A percentile compares a stretch with the other conserved stretches of the same genome.
Evolutionary conservation across 2,113 vertebrate genomes (phyloP).

Genomic region (Cynoglossus semilaevis): DNA sequence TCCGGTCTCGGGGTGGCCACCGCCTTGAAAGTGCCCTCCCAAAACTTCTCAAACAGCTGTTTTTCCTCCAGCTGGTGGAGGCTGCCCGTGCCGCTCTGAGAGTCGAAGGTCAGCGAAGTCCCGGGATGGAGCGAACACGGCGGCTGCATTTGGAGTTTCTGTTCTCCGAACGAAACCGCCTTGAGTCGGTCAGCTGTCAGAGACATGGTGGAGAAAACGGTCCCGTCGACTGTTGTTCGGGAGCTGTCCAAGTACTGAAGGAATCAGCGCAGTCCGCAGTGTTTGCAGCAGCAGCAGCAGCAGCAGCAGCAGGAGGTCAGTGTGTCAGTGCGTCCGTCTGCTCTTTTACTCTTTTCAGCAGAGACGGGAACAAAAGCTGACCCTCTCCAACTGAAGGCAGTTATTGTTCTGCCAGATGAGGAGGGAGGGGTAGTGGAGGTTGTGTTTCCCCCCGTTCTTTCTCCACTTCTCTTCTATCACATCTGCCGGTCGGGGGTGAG

Average conservation of each 20-base stretch:
- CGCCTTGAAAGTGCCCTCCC: conserved; percentile 95
- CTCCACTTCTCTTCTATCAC: conserved; percentile 49
- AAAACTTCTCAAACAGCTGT: conserved; percentile 99
- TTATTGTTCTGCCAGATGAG: conserved; percentile 66
- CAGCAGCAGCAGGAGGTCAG: conserved; percentile 45
- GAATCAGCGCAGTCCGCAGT: conserved; percentile 12
- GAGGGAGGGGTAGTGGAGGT: conserved; percentile 35
- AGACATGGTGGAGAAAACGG: conserved; percentile 12
- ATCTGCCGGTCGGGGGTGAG: conserved; percentile 57
- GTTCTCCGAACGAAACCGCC: not conserved
- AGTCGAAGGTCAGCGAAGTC: conserved; percentile 36
- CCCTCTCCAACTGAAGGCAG: conserved; percentile 53
- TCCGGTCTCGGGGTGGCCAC: conserved; percentile 92
- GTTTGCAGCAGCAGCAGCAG: conserved; percentile 5
- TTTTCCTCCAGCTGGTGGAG: conserved; percentile 87
- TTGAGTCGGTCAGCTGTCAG: not conserved
- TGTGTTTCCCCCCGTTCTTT: conserved; percentile 43
- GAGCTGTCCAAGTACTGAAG: conserved; percentile 82
- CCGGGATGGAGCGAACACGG: conserved; percentile 39
- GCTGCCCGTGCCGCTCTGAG: conserved; percentile 65
- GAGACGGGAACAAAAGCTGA: conserved; percentile 58
- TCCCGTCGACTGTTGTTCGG: conserved; percentile 19
- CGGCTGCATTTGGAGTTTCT: conserved; percentile 42
- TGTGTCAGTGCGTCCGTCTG: conserved; percentile 56
- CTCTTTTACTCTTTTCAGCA: conserved; percentile 33